Evolutionary conservation across 2,888 invertebrate genomes (phyloP), one percentile per base, ranked within the genome.

Genomic region (Eilema griseolum): DNA sequence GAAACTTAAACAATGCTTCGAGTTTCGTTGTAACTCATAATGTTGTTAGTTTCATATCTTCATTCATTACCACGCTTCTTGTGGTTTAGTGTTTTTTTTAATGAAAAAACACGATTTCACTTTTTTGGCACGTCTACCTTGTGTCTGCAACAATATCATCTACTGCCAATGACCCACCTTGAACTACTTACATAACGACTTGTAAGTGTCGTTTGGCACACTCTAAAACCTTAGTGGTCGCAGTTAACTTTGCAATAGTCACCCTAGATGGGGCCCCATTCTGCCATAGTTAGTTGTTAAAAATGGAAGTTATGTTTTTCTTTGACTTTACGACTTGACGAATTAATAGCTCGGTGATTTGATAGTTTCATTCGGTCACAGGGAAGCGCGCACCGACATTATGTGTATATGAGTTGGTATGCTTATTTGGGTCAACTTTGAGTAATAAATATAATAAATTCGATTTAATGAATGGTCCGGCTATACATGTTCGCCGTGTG

Each of bases 111-210:
- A 86, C 88, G 89, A 92, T 94, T 94, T 94, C 92, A 92, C 92
- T 94, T 95, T 94, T 61, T 94, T 95, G 95, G 93, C 83, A 85
- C 89, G 95, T 94, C 95, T 95, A 92, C 93, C 87, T 85, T 82
- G 85, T 85, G 94, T 94, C 94, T 94, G 92, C 86, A 89, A 85
- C 86, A 86, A 89, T 90, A 89, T 86, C 85, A 91, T 87, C 88
- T 83, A 87, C 85, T 85, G 93, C 88, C 94, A 91, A 89, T 86
- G 94, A 93, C 92, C 94, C 85, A 88, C 95, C 95, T 95, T 95
- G 95, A 93, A 94, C 94, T 89, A 94, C 85, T 93, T 93, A 91
- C 89, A 88, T 92, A 91, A 92, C 88, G 80, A 82, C 83, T 82
- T 79, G 74, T 61, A 78, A 80, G 79, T 82, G 82, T 78, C 82